These are phyloP conservation scores for Centropristis striata DNA, from an alignment of 2,113 vertebrate genomes.

Conservation along the genomic window DNA sequence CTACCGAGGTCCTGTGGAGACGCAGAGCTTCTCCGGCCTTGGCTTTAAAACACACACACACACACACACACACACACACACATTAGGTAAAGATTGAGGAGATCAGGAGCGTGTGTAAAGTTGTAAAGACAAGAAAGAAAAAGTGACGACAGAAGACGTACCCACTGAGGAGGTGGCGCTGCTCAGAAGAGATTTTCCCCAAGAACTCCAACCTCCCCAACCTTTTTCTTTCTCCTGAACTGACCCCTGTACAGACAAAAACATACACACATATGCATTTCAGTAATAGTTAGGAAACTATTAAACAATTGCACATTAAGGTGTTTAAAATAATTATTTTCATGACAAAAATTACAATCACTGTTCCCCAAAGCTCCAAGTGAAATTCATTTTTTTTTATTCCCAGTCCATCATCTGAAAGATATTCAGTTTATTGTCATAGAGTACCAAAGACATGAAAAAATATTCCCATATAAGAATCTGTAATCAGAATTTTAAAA, in stretches of 20 bases:
- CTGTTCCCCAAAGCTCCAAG: neutral
- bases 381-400: neutral
- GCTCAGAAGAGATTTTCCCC: conserved; percentile 95
- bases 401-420: neutral
- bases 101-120: neutral
- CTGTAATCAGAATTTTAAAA: no score
- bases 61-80: conserved; percentile 59
- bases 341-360: neutral
- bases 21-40: conserved; percentile 93
- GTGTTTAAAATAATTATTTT: neutral
- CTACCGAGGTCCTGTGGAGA: conserved; percentile 88
- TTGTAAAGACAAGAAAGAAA: neutral
- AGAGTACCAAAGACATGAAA: no score
- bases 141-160: conserved; percentile 67
- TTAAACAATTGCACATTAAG: no score
- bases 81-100: neutral
- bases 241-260: conserved; percentile 57
- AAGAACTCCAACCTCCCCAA: conserved; percentile 92
- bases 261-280: conserved; percentile 32
- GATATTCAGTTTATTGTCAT: no score
- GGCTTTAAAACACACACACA: conserved; percentile 87
- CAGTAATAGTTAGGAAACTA: neutral
- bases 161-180: conserved; percentile 94
- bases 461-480: no score
- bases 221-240: conserved; percentile 68